Evolutionary conservation across 1,140 invertebrate species (phyloP).

Genomic region (Manduca sexta): DNA sequence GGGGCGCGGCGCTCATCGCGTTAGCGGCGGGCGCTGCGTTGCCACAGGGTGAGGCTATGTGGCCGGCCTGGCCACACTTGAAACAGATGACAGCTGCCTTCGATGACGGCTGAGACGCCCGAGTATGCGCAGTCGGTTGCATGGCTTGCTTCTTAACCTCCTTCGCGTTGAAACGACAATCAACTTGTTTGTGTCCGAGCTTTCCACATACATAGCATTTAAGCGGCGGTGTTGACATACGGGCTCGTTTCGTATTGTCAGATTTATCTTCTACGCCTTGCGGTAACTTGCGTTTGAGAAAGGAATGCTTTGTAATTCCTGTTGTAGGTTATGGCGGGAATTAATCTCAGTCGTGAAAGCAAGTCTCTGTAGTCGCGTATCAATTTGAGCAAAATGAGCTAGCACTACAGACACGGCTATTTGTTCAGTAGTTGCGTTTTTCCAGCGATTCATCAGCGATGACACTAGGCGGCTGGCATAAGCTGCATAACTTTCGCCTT

Average conservation of each 20-base stretch:
- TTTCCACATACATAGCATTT: constrained; percentile 21
- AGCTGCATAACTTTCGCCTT: constrained; percentile 13
- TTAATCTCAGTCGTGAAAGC: constrained; percentile 22
- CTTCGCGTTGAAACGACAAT: constrained; percentile 1
- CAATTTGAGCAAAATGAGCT: constrained; percentile 16
- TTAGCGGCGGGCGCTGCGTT: neutral
- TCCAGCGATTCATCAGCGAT: constrained; percentile 9
- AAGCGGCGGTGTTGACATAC: neutral
- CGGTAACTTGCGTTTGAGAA: constrained; percentile 5
- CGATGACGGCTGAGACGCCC: neutral
- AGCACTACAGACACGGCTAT: constrained; percentile 13
- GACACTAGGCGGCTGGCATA: constrained; percentile 8
- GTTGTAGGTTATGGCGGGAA: constrained; percentile 13
- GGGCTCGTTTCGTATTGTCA: constrained; percentile 1
- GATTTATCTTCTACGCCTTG: neutral
- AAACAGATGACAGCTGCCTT: constrained; percentile 7
- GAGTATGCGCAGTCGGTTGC: neutral
- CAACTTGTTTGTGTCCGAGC: constrained; percentile 11
- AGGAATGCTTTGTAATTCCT: constrained; percentile 21
- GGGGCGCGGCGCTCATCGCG: neutral
- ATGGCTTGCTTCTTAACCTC: neutral
- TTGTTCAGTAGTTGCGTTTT: constrained; percentile 8
- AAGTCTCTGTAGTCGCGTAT: constrained; percentile 15
- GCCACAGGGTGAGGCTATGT: constrained; percentile 4
- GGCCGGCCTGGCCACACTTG: constrained; percentile 8